A percentile compares a stretch with the other conserved stretches of the same genome.
These are phyloP conservation scores for Oreochromis mossambicus DNA, from an alignment of 2,797 vertebrate species.

Conservation along the genomic window DNA sequence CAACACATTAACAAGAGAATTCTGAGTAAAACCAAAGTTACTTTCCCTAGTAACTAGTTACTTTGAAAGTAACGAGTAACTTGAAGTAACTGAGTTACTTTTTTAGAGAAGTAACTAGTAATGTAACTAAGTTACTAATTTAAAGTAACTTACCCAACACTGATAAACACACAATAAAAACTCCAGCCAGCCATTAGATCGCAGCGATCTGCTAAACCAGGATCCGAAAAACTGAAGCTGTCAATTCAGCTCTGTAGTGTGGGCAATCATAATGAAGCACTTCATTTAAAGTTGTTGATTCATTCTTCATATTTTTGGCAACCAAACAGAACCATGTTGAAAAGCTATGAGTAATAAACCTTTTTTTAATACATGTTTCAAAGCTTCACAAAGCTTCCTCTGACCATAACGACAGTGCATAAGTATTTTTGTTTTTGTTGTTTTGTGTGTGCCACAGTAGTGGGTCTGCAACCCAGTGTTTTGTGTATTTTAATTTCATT, in stretches of 20 bases:
- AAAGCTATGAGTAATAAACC: too few relatives aligned
- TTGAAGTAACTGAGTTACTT: too few relatives aligned
- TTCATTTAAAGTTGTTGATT: not conserved
- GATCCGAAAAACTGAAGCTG: rapidly evolving
- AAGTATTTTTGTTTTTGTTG: not conserved
- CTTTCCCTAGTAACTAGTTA: too few relatives aligned
- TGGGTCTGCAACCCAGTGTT: not conserved
- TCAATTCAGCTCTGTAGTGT: rapidly evolving
- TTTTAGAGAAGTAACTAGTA: too few relatives aligned
- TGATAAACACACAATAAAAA: not conserved
- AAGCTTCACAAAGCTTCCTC: not conserved
- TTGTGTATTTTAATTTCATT: not conserved
- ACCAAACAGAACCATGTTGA: not conserved
- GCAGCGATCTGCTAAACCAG: not conserved
- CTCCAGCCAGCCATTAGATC: not conserved
- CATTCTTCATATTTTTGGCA: not conserved
- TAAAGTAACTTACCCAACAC: too few relatives aligned
- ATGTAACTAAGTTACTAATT: too few relatives aligned
- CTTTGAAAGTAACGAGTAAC: too few relatives aligned
- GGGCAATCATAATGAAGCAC: not conserved
- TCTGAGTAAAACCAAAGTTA: too few relatives aligned
- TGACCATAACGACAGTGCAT: not conserved
- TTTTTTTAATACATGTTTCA: too few relatives aligned
- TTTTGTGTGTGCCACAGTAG: not conserved
- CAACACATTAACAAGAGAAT: too few relatives aligned